phyloP scores from a whole-genome alignment of 2,113 vertebrate species.

The Nasalis larvatus region DNA sequence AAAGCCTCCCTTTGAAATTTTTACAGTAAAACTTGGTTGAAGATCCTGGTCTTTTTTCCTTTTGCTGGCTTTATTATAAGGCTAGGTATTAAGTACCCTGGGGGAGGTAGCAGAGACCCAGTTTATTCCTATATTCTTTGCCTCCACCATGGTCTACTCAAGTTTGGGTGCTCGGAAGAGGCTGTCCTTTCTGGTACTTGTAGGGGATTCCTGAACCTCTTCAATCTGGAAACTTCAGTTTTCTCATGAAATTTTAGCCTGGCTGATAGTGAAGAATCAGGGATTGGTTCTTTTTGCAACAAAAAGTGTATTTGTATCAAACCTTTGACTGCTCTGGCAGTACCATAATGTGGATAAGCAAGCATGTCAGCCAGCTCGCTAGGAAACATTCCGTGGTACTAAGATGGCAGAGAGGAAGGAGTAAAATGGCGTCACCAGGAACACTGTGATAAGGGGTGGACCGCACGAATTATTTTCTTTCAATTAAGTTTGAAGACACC shows the following conservation, averaged over 20 bases:
- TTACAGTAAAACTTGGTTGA: not conserved
- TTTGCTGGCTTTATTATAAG: not conserved
- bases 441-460: not conserved
- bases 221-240: not conserved
- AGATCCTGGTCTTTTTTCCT: not conserved
- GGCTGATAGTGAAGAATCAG: not conserved
- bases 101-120: not conserved
- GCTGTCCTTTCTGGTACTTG: not conserved
- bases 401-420: slow-evolving; percentile 83
- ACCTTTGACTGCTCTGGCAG: not conserved
- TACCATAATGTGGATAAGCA: slow-evolving; percentile 18
- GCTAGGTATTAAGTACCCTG: not conserved
- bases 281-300: not conserved
- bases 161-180: slow-evolving; percentile 12
- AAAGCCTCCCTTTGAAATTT: slow-evolving; percentile 17
- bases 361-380: not conserved
- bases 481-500: not conserved
- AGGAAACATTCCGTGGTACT: slow-evolving; percentile 56
- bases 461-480: slow-evolving; percentile 29
- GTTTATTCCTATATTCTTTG: not conserved
- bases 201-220: not conserved
- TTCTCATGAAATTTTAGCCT: slow-evolving; percentile 21
- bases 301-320: not conserved
- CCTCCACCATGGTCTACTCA: not conserved
- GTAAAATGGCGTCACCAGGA: slow-evolving; percentile 84